Base-by-base conservation (phyloP, 2,888 invertebrate genomes). In the Biston betularia region DNA sequence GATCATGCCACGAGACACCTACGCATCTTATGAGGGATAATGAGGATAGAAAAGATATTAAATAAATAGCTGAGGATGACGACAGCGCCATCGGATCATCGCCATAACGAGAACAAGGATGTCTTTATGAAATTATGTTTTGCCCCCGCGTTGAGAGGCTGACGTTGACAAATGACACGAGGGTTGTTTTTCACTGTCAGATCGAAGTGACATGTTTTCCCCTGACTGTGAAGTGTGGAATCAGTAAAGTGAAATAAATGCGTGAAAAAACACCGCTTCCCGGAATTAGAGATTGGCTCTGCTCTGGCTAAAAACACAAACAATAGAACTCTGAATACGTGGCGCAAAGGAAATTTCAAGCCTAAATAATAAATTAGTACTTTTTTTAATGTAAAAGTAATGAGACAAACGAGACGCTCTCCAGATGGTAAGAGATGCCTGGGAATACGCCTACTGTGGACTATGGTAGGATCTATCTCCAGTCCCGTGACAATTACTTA, bases 111-210 rank as follows among this genome's bases (percentile, higher is more conserved):
- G 89, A 89, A 89, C 88, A 89, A 85, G 85, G 87, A 91, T 89
- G 89, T 92, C 90, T 92, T 90, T 91, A 91, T 92, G 87, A 90
- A 91, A 92, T 92, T 89, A 90, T 90, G 90, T 89, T 90, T 89
- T 88, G 87, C 87, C 80, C 83, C 78, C 81, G 83, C 87, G 89
- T 80, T 85, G 90, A 89, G 90, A 87, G 81, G 84, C 83, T 89
- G 92, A 92, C 92, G 83, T 90, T 92, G 92, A 92, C 89, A 92
- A 91, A 92, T 90, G 91, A 92, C 85, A 81, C 82, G 85, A 79
- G 83, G 87, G 88, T 81, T 92, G 91, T 90, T 91, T 90, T 90
- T 90, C 89, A 89, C 89, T 91, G 91, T 90, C 90, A 88, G 88
- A 89, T 90, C 89, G 90, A 90, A 89, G 89, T 90, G 92, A 89